Evolutionary conservation across 2,888 invertebrate genomes (phyloP), one percentile per base, ranked within the genome.

Genomic region (Rotaria macrura): DNA sequence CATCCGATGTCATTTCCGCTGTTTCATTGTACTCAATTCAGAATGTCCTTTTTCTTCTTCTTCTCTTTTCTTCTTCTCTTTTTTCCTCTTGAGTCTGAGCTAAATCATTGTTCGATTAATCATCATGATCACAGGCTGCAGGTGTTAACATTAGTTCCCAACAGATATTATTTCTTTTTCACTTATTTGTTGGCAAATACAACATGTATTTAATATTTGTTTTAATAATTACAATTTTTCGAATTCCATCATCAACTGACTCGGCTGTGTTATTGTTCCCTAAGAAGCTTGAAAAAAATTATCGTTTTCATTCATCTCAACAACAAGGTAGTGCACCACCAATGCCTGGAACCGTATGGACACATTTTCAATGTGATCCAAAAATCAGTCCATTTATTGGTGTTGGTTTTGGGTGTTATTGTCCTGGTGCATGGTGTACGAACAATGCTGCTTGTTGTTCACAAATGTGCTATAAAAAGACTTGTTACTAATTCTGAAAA

Each of bases 391-490:
- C 43, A n/a, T 79, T 79, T 43, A 43, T 79, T 40, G 79, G 79
- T 1, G 43, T 79, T 43, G 79, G 79, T 79, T 79, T 79, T 43
- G 79, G 79, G n/a, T 79, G 79, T 79, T 79, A 79, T 79, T 79
- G 79, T 79, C 79, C 79, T 25, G 79, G 79, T 10, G 43, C 79
- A 79, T 79, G 79, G 79, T 79, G 79, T 79, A 43, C 79, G n/a
- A 79, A 79, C 43, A 43, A 40, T 43, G 43, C 25, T 10, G 43
- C 25, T 14, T 79, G 79, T 79, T 79, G 79, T 79, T 43, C 43
- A n/a, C 79, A 79, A 79, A 79, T 79, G 79, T 79, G 79, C n/a
- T 79, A 79, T 43, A 79, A 43, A n/a, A 79, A 79, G n/a, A 79
- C 79, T 40, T 79, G 79, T 43, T 79, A 43, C 20, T 79, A 25